Conservation (phyloP, 2,797 vertebrate species). For the Kryptopterus vitreolus region DNA sequence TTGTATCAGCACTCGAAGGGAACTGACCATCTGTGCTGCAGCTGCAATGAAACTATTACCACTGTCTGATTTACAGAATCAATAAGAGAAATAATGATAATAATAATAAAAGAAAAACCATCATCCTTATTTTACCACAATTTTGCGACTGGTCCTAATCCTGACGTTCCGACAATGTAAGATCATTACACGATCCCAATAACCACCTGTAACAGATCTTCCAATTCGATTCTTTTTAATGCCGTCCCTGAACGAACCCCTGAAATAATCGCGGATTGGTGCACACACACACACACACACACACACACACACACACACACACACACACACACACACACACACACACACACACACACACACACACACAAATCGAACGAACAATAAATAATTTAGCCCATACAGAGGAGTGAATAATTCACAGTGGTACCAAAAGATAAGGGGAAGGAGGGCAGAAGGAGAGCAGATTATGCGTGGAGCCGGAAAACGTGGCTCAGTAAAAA, state of each 20-base stretch:
- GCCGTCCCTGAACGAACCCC: not conserved
- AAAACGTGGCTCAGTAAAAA: slow-evolving; percentile 8
- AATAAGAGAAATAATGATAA: slow-evolving; percentile 4
- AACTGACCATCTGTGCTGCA: slow-evolving; percentile 30
- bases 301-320: too few relatives aligned
- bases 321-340: too few relatives aligned
- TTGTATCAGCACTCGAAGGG: slow-evolving; percentile 14
- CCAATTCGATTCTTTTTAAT: not conserved
- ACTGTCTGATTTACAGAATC: slow-evolving; percentile 20
- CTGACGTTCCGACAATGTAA: not conserved
- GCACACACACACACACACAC: too few relatives aligned
- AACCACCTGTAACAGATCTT: slow-evolving; percentile 3
- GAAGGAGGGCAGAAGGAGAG: slow-evolving; percentile 33
- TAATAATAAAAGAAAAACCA: not conserved
- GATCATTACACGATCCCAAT: not conserved
- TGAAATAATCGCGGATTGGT: not conserved
- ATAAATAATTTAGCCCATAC: slow-evolving; percentile 19
- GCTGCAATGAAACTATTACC: slow-evolving; percentile 47
- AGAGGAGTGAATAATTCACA: slow-evolving; percentile 25
- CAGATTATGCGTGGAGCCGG: slow-evolving; percentile 10
- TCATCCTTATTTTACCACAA: not conserved
- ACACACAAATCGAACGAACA: not conserved
- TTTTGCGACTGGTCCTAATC: not conserved
- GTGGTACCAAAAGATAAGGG: slow-evolving; percentile 24
- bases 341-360: too few relatives aligned